These are phyloP conservation scores for Darwinula stevensoni DNA, from an alignment of 2,888 invertebrate genomes.

Conservation along the genomic window DNA sequence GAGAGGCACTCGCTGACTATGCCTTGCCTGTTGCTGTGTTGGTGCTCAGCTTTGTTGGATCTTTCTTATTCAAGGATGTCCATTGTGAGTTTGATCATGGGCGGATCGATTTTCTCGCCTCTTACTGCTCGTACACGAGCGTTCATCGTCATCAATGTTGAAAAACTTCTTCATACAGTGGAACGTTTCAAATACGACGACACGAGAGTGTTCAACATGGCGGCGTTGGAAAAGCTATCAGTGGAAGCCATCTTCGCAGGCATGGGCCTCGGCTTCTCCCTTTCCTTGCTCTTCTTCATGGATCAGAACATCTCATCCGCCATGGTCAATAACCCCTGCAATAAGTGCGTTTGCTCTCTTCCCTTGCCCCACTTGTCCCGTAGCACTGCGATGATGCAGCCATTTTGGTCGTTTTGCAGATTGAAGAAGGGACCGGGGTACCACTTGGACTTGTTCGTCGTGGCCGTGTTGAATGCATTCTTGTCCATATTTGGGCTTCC, in stretches of 20 bases:
- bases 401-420: constrained; percentile 14
- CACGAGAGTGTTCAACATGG: constrained; percentile 16
- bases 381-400: too few relatives aligned
- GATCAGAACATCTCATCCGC: constrained; percentile 29
- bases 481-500: constrained; percentile 24
- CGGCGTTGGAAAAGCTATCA: constrained; percentile 19
- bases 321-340: constrained; percentile 26
- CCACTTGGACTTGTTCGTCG: constrained; percentile 26
- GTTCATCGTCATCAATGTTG: too few relatives aligned
- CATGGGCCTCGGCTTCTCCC: constrained; percentile 24
- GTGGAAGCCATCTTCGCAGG: constrained; percentile 19
- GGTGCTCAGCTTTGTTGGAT: constrained; percentile 25
- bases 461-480: constrained; percentile 24
- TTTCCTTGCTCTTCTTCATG: constrained; percentile 28
- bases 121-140: too few relatives aligned
- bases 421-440: constrained; percentile 27
- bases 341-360: constrained; percentile 22
- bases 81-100: constrained; percentile 16
- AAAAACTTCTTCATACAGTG: too few relatives aligned
- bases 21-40: constrained; percentile 26
- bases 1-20: constrained; percentile 27
- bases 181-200: constrained; percentile 21
- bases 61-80: constrained; percentile 23
- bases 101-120: too few relatives aligned
- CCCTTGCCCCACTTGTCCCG: too few relatives aligned